A percentile compares a stretch with the other conserved stretches of the same genome.
Conservation (phyloP, 1,140 invertebrate species). For the Trichonephila inaurata region DNA sequence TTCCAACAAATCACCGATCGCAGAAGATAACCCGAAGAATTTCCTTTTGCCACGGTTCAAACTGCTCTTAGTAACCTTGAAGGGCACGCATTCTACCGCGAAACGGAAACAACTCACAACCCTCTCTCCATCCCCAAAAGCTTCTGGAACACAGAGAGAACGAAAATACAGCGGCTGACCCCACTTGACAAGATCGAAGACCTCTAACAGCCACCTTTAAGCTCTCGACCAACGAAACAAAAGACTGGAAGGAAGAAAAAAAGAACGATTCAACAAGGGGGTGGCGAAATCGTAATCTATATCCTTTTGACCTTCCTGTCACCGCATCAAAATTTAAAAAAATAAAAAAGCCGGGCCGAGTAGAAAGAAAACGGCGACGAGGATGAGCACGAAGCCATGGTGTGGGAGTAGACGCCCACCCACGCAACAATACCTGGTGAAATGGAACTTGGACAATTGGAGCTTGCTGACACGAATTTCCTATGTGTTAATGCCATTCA, state of each 20-base stretch:
- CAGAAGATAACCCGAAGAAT: neutral
- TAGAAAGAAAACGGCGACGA: slow-evolving; percentile 1
- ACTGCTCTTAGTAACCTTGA: slow-evolving; percentile 2
- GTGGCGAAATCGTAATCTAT: slow-evolving; percentile 17
- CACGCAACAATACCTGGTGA: slow-evolving; percentile 39
- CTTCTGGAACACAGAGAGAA: neutral
- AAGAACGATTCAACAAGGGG: neutral
- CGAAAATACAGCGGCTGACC: neutral
- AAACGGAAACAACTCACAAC: neutral
- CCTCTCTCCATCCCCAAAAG: neutral
- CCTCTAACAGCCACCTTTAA: slow-evolving; percentile 42
- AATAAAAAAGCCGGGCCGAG: slow-evolving; percentile 5
- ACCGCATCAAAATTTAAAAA: slow-evolving; percentile 22
- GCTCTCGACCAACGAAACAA: slow-evolving; percentile 8
- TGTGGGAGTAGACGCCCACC: slow-evolving; percentile 8
- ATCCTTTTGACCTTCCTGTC: slow-evolving; percentile 57
- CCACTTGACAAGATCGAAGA: slow-evolving; percentile 32
- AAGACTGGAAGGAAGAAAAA: neutral
- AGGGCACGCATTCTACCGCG: slow-evolving; percentile 23
- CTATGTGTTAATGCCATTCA: slow-evolving; percentile 48
- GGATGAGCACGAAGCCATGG: neutral
- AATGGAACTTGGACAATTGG: slow-evolving; percentile 39
- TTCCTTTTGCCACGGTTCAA: neutral
- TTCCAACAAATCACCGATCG: neutral
- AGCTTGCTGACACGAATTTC: slow-evolving; percentile 47